Conservation (phyloP, 2,888 invertebrate genomes). For the Electrophaes corylata region DNA sequence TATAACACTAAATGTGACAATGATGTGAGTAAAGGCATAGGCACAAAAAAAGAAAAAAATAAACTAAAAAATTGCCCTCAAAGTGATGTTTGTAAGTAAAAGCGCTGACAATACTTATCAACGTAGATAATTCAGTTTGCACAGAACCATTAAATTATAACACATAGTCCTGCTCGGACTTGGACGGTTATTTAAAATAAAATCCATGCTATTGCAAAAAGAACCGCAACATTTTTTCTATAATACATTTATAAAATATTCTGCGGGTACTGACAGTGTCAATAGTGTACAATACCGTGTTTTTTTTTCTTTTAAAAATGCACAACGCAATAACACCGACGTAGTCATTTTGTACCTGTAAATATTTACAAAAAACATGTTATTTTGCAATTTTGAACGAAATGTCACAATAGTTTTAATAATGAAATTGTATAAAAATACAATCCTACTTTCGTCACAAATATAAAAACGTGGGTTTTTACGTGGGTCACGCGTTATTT, state of each 20-base stretch:
- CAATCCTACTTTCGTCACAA: neutral
- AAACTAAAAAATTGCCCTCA: no score
- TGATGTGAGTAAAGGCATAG: no score
- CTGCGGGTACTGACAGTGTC: conserved; percentile 28
- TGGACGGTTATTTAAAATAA: no score
- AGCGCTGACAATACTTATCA: no score
- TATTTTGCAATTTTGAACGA: conserved; percentile 23
- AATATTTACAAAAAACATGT: conserved; percentile 34
- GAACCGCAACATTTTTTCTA: neutral
- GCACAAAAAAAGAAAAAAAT: no score
- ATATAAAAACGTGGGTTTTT: neutral
- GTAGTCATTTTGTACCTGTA: conserved; percentile 29
- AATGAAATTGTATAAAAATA: conserved; percentile 16
- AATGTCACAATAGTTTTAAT: conserved; percentile 10
- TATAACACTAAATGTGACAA: no score
- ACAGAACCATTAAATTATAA: no score
- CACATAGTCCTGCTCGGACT: no score
- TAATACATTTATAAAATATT: conserved; percentile 25
- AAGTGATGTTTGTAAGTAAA: no score
- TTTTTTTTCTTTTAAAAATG: conserved; percentile 36
- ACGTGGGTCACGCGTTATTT: no score
- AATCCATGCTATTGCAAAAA: no score
- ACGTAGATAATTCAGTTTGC: no score
- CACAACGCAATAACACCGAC: conserved; percentile 31
- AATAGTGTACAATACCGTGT: conserved; percentile 28